Conservation (phyloP, 2,797 vertebrate species). For the Silurus aristotelis region DNA sequence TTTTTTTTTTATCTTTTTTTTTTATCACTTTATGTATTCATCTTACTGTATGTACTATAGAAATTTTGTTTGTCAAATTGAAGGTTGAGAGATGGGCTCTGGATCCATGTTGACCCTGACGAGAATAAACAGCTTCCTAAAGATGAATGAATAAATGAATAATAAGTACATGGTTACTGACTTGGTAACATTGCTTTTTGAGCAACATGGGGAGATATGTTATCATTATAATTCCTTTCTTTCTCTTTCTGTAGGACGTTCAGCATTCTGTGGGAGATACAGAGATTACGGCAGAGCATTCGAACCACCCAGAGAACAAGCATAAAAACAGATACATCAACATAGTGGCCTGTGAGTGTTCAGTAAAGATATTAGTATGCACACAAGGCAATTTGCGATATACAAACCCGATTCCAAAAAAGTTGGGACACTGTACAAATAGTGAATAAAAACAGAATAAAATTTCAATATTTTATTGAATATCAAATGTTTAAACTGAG, state of each 20-base stretch:
- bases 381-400: not conserved
- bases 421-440: too few species aligned
- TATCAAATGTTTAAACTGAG: too few species aligned
- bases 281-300: conserved; percentile 97
- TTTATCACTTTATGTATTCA: too few species aligned
- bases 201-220: not conserved
- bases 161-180: not conserved
- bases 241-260: conserved; percentile 81
- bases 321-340: conserved; percentile 99
- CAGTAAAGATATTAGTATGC: not conserved
- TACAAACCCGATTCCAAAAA: too few species aligned
- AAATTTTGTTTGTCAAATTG: not conserved
- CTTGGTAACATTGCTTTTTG: not conserved
- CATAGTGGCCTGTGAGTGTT: conserved; percentile 95
- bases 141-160: not conserved
- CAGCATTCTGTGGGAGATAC: conserved; percentile 91
- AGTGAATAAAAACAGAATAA: too few species aligned
- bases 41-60: not conserved
- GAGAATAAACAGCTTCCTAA: not conserved
- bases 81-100: not conserved
- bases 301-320: conserved; percentile 99
- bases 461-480: too few species aligned
- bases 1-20: too few species aligned
- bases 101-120: not conserved
- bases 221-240: not conserved